Base-by-base conservation (phyloP, 1,140 invertebrate genomes). In the Lepidurus packardi region DNA sequence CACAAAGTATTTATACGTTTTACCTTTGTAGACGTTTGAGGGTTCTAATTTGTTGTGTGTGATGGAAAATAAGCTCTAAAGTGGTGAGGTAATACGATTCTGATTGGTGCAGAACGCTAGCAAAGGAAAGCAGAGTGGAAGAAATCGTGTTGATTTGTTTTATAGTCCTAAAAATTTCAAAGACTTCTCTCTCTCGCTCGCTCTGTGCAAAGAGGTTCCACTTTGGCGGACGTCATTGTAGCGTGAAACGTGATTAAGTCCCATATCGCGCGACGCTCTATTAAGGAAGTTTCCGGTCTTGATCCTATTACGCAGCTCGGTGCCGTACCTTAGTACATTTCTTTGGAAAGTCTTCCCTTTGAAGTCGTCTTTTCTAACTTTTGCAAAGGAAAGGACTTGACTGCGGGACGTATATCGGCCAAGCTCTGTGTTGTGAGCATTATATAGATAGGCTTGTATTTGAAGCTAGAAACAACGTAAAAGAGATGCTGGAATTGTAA, bases 171-270 rank as follows among this genome's bases (percentile, higher is more conserved):
- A 65, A 65, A 65, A 65, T 65, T 65, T 65, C 53, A 65, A 65
- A 65, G 53, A 65, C 21, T 34, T 34, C 34, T 34, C 34, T 34
- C 1, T 34, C 34, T 34, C 34, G 3, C 1, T 34, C 34, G 53
- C 21, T 65, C 53, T 13, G 16, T 65, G 53, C 53, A 65, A 65
- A 65, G 53, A 65, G 21, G 53, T 65, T 65, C 53, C 53, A 65
- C 53, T 65, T 65, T 65, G 53, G 53, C 53, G 53, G 53, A 65
- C 53, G 53, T 65, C 53, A 65, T 65, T 65, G 53, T 65, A 65
- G 53, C 53, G 53, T 65, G 53, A 65, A 65, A 65, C 53, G 53
- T 65, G 53, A 65, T 65, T 65, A 65, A 65, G 53, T 65, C 53
- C 53, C 53, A 65, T 65, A 65, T 65, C 53, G 53, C 53, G 53